Base-by-base conservation (phyloP, 2,888 invertebrate species). In the Vannuccia rotundouncinata region DNA sequence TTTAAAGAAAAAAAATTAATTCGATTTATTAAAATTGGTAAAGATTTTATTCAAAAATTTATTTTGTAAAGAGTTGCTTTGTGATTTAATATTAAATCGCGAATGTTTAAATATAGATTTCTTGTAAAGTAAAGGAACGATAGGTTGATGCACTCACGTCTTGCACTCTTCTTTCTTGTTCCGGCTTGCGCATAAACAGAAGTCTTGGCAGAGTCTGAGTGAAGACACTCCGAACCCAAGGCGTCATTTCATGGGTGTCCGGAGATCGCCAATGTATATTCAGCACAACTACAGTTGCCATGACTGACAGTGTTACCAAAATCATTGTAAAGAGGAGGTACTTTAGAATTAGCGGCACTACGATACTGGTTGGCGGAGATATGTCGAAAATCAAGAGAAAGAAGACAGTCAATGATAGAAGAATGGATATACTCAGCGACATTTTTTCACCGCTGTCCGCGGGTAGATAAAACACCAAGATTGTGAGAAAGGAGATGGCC, bases 251-350 rank as follows among this genome's bases (percentile, higher is more conserved):
- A 90, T 96, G 95, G 78, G 96, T 98, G 89, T 97, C 95, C 78
- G 96, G 95, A 80, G 95, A 95, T 77, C 96, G 92, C 89, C 95
- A 96, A 90, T 96, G 95, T 82, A 95, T 95, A 89, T 96, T 96
- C 82, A 96, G 91, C 78, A 95, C 95, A 84, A 95, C 94, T 84
- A 96, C 95, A 75, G 95, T 95, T 85, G 95, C 94, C 88, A 95
- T 94, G 91, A 96, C 95, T 25, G 88, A 88, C 89, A 95, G 93
- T 80, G 95, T 96, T 82, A 96, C 95, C 85, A 96, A 91, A 86
- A 96, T 95, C 95, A 96, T 95, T 83, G 96, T 95, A 89, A 96
- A 96, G 89, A 96, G 94, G 85, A 96, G 92, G 89, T 96, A 96
- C 90, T 96, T 82, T 22, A 85, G 84, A 59, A 87, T 85, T 73